Evolutionary conservation across 2,888 invertebrate genomes (phyloP), one percentile per base, ranked within the genome.

Genomic region (Gerris lacustris): DNA sequence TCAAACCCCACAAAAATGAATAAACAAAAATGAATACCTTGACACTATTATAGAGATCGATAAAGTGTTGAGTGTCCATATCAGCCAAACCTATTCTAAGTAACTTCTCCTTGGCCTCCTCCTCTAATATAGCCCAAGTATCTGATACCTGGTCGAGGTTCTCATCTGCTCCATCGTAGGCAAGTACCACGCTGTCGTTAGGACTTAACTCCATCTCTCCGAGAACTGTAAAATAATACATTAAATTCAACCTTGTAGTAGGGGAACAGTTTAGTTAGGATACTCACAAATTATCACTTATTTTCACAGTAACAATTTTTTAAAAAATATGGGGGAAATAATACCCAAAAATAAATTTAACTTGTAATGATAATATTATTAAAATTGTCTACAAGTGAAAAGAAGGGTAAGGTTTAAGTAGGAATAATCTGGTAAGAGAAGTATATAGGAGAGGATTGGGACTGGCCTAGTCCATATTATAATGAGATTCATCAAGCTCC

Each of bases 31-130:
- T 31, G 31, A 76, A 78, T 78, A 86, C 86, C 78, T 84, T 83
- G 0, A 92, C 89, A 86, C 88, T 88, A 67, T 86, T 85, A 81
- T 92, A 88, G 1, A 96, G 82, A 70, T 87, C 84, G 45, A 88
- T 85, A 63, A 97, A 88, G 18, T 88, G 86, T 0, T 86, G 86
- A 44, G 91, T 91, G 75, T 94, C 93, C n/a, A 96, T 85, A 81
- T 96, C 96, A 4, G 94, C 62, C 55, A 44, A 44, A 6, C 45
- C 45, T 55, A 45, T 68, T 68, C 45, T 11, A 45, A 68, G 11
- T 15, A 47, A 17, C 55, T 55, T 18, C 7, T 55, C 31, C 45
- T 45, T 55, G 15, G 45, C 11, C 7, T 18, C 17, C 17, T 69
- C 17, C 31, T 63, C 55, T 43, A n/a, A n/a, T 47, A 63, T 18